Evolutionary conservation across 2,113 vertebrate genomes (phyloP).

Genomic region (Platichthys flesus): DNA sequence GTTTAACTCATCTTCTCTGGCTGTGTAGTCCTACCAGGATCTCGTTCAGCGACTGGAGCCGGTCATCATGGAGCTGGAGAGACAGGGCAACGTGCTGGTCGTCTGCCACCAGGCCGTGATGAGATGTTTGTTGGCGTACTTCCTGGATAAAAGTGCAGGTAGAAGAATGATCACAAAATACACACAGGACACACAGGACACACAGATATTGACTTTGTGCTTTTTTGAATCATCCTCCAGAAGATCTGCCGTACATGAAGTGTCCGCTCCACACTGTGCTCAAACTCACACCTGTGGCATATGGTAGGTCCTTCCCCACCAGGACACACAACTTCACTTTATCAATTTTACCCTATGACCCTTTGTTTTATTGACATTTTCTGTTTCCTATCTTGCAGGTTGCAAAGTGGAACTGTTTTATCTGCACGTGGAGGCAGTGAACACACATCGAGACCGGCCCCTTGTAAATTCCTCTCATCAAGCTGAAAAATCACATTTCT

Average conservation of each 20-base stretch:
- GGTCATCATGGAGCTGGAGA: conserved; percentile 97
- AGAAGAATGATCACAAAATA: conserved; percentile 9
- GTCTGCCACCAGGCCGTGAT: conserved; percentile 97
- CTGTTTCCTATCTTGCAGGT: conserved; percentile 76
- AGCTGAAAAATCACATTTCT: neutral
- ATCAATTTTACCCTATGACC: no score
- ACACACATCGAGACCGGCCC: conserved; percentile 94
- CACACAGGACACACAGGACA: neutral
- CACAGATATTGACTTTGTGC: neutral
- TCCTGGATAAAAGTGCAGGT: conserved; percentile 97
- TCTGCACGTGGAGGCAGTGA: conserved; percentile 92
- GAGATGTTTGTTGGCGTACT: conserved; percentile 97
- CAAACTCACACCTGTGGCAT: conserved; percentile 95
- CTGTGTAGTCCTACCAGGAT: conserved; percentile 95
- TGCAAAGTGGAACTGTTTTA: conserved; percentile 95
- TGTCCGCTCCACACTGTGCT: conserved; percentile 96
- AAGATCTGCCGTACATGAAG: conserved; percentile 94
- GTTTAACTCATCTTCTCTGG: conserved; percentile 5
- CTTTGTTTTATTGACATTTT: neutral
- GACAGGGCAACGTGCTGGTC: conserved; percentile 94
- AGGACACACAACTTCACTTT: no score
- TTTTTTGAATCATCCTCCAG: conserved; percentile 69
- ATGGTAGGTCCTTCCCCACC: conserved; percentile 82
- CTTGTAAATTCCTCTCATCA: conserved; percentile 82
- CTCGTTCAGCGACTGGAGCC: conserved; percentile 96